These are phyloP conservation scores for Hucho hucho DNA, from an alignment of 2,113 vertebrate genomes.

Conservation along the genomic window DNA sequence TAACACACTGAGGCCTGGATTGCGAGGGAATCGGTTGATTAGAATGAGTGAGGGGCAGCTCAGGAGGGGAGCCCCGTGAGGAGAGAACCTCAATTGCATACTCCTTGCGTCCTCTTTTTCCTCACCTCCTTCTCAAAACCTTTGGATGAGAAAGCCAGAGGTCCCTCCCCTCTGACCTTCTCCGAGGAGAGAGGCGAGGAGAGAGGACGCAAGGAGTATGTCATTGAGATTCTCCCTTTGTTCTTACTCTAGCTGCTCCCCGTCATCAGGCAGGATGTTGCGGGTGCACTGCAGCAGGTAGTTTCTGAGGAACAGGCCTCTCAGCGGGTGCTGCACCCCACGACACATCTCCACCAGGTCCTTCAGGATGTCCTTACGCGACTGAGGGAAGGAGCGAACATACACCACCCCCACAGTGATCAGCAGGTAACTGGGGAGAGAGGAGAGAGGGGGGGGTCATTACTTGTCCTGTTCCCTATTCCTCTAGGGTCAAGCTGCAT, in stretches of 20 bases:
- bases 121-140: too few relatives aligned
- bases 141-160: too few relatives aligned
- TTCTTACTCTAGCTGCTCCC: slow-evolving; percentile 90
- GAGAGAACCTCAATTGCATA: too few relatives aligned
- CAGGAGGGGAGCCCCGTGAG: too few relatives aligned
- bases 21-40: background rate
- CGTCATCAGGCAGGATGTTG: slow-evolving; percentile 96
- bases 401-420: slow-evolving; percentile 98
- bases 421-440: slow-evolving; percentile 83
- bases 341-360: slow-evolving; percentile 99
- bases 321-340: slow-evolving; percentile 94
- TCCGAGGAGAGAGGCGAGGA: too few relatives aligned
- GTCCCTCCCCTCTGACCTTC: too few relatives aligned
- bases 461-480: background rate
- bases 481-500: too few relatives aligned
- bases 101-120: too few relatives aligned
- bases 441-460: background rate
- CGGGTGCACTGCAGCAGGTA: slow-evolving; percentile 97
- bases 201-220: too few relatives aligned
- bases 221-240: background rate
- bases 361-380: slow-evolving; percentile 96
- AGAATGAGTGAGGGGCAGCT: too few relatives aligned
- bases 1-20: too few relatives aligned
- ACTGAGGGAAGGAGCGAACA: slow-evolving; percentile 98
- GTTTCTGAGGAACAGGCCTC: slow-evolving; percentile 95